Evolutionary conservation across 2,888 invertebrate species (phyloP), one percentile per base, ranked within the genome.

Genomic region (Orchesellides sinensis): DNA sequence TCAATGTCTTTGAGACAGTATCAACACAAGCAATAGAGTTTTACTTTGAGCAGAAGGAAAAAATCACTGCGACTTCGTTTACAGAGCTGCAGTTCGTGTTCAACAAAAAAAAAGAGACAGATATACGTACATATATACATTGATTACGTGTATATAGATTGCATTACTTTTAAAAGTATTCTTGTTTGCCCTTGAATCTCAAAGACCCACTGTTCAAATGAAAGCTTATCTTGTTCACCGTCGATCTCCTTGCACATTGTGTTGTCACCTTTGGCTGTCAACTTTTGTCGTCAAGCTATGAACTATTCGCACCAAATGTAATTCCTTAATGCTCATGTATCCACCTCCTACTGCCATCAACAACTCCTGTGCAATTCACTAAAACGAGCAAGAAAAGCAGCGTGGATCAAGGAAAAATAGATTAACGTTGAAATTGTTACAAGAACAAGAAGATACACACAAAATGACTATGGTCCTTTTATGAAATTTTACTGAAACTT

Each of bases 1-100:
- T 72, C 72, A 70, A 52, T 19, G 63, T 63, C 63, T n/a, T n/a
- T 66, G 29, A 32, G 45, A 75, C 66, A 54, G 35, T 5, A 69
- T 25, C 25, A 19, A 66, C 52, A 49, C 25, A 45, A 19, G 29
- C 47, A n/a, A 17, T 45, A 32, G 56, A 59, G 27, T n/a, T n/a
- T n/a, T n/a, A n/a, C n/a, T n/a, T n/a, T n/a, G n/a, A n/a, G n/a
- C n/a, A 35, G 35, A 35, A 25, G 61, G 32, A 61, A 45, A 63
- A 54, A 32, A 32, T 17, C 4, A 49, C 14, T 49, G 17, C 14
- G n/a, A n/a, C n/a, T n/a, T n/a, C n/a, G 49, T 49, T 4, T 4
- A 49, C 8, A 49, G n/a, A 49, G 49, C 19, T 32, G 12, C 32
- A 61, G n/a, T n/a, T n/a, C n/a, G n/a, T n/a, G n/a, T n/a, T n/a